A percentile compares a stretch with the other conserved stretches of the same genome.
phyloP scores from a whole-genome alignment of 64 coral and sea anemone species.

The Pocillopora verrucosa region DNA sequence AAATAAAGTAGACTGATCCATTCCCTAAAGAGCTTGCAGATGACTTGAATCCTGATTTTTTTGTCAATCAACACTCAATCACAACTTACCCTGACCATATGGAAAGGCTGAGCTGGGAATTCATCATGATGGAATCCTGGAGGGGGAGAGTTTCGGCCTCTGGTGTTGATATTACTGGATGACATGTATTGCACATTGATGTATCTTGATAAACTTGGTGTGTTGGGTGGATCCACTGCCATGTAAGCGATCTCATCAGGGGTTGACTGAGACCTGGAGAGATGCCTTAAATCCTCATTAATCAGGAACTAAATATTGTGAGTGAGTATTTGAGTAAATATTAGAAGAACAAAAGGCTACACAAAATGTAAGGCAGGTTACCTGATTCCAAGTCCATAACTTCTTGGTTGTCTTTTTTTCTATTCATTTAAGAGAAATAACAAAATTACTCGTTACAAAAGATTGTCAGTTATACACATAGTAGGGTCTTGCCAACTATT shows the following conservation, averaged over 20 bases:
- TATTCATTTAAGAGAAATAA: neutral
- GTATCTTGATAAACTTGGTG: constrained; percentile 86
- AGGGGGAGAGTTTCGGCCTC: constrained; percentile 86
- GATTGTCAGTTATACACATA: neutral
- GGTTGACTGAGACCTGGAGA: constrained; percentile 82
- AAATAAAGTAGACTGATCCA: no score
- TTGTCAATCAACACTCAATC: neutral
- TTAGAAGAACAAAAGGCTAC: no score
- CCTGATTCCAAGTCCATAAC: constrained; percentile 15
- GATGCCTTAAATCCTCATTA: constrained; percentile 12
- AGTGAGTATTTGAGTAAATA: neutral
- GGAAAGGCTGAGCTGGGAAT: constrained; percentile 69
- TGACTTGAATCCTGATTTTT: no score
- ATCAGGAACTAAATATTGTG: neutral
- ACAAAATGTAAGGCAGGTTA: neutral
- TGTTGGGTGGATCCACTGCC: constrained; percentile 89
- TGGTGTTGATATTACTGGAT: constrained; percentile 71
- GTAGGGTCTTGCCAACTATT: no score
- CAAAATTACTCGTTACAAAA: neutral
- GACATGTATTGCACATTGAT: constrained; percentile 85
- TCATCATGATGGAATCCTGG: constrained; percentile 95
- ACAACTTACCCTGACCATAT: constrained; percentile 63
- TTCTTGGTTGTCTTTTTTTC: constrained; percentile 34
- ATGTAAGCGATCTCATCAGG: constrained; percentile 92
- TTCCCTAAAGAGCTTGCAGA: no score